Conservation (phyloP, 2,113 vertebrate genomes). For the Astur gentilis region DNA sequence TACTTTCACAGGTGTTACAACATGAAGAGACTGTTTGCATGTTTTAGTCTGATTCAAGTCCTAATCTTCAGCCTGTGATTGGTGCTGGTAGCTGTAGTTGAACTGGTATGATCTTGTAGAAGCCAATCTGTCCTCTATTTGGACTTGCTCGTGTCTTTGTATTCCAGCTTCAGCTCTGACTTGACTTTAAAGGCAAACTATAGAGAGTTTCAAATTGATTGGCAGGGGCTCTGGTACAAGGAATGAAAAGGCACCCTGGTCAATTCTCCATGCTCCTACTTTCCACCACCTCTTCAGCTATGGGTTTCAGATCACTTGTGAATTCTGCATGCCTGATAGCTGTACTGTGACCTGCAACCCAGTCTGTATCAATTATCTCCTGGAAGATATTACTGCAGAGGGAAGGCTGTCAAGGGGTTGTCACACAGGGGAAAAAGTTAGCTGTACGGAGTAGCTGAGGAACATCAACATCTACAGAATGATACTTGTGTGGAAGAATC, state of each 20-base stretch:
- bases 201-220: neutral
- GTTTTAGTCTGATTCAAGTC: neutral
- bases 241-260: neutral
- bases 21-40: neutral
- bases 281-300: neutral
- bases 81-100: neutral
- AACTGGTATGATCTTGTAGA: neutral
- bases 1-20: neutral
- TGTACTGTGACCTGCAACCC: neutral
- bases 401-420: neutral
- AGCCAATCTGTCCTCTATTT: neutral
- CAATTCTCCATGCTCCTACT: neutral
- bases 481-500: neutral
- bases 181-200: neutral
- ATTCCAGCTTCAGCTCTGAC: neutral
- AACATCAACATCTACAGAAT: neutral
- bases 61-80: neutral
- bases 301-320: neutral
- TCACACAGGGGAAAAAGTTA: neutral
- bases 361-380: neutral
- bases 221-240: neutral
- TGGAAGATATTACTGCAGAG: neutral
- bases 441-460: neutral
- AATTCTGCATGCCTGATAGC: neutral
- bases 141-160: neutral